phyloP scores from a whole-genome alignment of 1,140 invertebrate genomes.

The Drosophila leontia region DNA sequence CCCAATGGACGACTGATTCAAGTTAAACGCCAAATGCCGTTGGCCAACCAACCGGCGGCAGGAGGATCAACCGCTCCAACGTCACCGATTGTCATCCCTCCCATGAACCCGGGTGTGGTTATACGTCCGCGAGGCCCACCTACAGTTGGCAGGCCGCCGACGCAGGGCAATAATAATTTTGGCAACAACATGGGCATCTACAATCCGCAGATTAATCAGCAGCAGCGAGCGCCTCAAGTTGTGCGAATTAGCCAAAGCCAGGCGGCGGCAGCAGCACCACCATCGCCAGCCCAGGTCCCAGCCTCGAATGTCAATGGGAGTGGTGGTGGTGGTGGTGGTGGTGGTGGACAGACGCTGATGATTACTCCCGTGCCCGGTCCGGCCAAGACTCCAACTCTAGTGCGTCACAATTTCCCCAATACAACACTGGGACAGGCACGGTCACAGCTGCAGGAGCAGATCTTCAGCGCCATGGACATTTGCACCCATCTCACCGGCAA shows the following conservation, averaged over 20 bases:
- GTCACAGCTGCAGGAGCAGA: constrained; percentile 74
- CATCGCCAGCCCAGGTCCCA: constrained; percentile 8
- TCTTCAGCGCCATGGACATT: constrained; percentile 82
- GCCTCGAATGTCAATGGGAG: constrained; percentile 34
- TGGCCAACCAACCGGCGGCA: neutral
- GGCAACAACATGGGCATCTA: constrained; percentile 69
- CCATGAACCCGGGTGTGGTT: constrained; percentile 37
- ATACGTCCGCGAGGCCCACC: constrained; percentile 42
- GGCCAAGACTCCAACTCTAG: constrained; percentile 35
- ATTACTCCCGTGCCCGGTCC: constrained; percentile 34
- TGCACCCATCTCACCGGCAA: constrained; percentile 82
- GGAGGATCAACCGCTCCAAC: neutral
- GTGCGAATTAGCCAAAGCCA: constrained; percentile 55
- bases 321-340: neutral
- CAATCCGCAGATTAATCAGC: constrained; percentile 64
- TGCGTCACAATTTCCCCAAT: constrained; percentile 65
- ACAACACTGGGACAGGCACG: constrained; percentile 67
- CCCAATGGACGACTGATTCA: constrained; percentile 84
- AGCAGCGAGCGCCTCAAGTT: constrained; percentile 56
- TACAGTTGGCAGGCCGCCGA: constrained; percentile 1
- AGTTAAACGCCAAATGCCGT: constrained; percentile 77
- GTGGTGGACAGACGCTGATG: constrained; percentile 26
- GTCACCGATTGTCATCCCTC: constrained; percentile 9
- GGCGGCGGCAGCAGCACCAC: neutral
- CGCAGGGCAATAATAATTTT: constrained; percentile 20